Evolutionary conservation across 2,113 vertebrate species (phyloP).

Genomic region (Desmodus rotundus): DNA sequence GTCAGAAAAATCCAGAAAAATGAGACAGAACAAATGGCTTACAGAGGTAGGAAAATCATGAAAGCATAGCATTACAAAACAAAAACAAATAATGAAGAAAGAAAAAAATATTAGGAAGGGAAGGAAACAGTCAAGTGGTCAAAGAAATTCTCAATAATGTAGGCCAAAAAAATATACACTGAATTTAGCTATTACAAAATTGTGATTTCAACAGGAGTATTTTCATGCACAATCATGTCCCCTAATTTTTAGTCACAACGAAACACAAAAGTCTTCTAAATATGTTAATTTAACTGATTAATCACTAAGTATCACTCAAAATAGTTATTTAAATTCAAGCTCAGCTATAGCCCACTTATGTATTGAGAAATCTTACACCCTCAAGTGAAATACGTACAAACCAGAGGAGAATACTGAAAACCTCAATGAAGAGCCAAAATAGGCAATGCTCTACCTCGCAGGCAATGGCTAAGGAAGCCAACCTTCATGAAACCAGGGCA

Average conservation of each 20-base stretch:
- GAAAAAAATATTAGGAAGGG: background rate
- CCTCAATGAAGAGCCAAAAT: background rate
- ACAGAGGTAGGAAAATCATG: background rate
- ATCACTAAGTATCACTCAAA: background rate
- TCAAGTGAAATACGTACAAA: background rate
- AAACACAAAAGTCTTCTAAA: background rate
- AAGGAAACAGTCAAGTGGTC: background rate
- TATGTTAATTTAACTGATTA: background rate
- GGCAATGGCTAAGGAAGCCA: background rate
- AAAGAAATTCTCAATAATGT: background rate
- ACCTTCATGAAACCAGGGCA: background rate
- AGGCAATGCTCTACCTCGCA: background rate
- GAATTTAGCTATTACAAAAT: background rate
- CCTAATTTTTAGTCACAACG: background rate
- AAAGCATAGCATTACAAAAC: background rate
- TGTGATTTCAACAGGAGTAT: background rate
- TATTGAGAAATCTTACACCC: background rate
- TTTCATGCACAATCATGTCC: background rate
- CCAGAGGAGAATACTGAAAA: background rate
- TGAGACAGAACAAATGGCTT: background rate
- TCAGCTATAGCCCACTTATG: background rate
- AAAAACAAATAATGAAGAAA: background rate
- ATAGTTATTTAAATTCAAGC: slow-evolving; percentile 9
- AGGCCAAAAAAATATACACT: background rate
- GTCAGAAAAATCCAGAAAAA: background rate